Evolutionary conservation across 2,113 vertebrate species (phyloP), one percentile per base, ranked within the genome.

Genomic region (Anas platyrhynchos): DNA sequence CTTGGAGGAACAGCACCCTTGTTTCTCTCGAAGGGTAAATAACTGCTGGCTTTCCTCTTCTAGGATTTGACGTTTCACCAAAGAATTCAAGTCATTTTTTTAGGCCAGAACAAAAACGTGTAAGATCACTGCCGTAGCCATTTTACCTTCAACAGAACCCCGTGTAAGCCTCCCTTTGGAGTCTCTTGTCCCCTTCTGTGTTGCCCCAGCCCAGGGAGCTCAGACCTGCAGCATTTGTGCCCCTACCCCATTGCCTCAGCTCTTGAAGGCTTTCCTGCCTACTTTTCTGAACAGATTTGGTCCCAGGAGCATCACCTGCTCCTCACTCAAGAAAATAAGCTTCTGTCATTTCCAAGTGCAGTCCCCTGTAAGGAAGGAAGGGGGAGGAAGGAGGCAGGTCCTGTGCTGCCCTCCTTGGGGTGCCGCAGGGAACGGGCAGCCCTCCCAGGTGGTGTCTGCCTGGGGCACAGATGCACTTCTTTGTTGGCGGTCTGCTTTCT

Each of bases 381-480:
- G 41, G 41, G 41, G n/a, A 10, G 48, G 48, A 21, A 48, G 0
- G 3, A 46, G 41, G 46, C 17, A 38, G 44, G 32, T 38, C 36
- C 52, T 3, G 6, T 6, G 20, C 5, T 63, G 75, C 59, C 0
- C 1, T 38, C 36, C 71, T 18, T 20, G 67, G 59, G 36, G 17
- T n/a, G 26, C 61, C 2, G 4, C 17, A 26, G 46, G 48, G 50
- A 21, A 31, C 0, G 11, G 43, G 50, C 7, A n/a, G 12, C 46
- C 52, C 73, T 50, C 3, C 1, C 7, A 36, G 54, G 13, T 68
- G 56, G 11, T 12, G 44, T 18, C 44, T 36, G 25, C 54, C 22
- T 41, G 34, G 31, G 55, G 7, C 56, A 15, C 16, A 52, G 50
- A 62, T 50, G 27, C 4, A 6, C 27, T 81, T 61, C 31, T 13